Conservation (phyloP, 2,888 invertebrate species). For the Keiferia lycopersicella region DNA sequence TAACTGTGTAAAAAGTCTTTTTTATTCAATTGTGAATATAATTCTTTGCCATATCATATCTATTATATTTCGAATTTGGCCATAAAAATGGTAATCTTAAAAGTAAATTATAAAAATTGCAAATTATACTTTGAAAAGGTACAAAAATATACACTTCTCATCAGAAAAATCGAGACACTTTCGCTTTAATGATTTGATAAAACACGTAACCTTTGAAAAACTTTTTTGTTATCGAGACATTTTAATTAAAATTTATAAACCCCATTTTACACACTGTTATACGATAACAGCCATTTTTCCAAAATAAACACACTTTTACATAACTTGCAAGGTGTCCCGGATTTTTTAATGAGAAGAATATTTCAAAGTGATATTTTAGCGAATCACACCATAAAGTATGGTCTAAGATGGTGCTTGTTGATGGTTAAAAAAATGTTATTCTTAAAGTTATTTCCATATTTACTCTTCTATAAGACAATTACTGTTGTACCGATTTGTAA, state of each 20-base stretch:
- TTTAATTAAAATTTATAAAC: too few species aligned
- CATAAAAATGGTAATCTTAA: neutral
- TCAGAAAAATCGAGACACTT: too few species aligned
- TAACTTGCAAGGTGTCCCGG: too few species aligned
- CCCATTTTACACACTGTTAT: too few species aligned
- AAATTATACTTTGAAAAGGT: neutral
- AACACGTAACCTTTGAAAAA: too few species aligned
- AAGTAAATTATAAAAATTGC: neutral
- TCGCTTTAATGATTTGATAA: too few species aligned
- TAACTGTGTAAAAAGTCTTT: too few species aligned
- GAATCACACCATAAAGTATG: conserved; percentile 28
- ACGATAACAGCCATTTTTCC: too few species aligned
- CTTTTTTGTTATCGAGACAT: too few species aligned
- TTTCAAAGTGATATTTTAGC: neutral
- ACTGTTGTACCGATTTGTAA: neutral
- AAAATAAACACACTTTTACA: too few species aligned
- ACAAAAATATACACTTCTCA: neutral
- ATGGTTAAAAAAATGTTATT: conserved; percentile 1
- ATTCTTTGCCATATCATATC: conserved; percentile 9
- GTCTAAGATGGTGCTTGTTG: conserved; percentile 45
- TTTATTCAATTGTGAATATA: too few species aligned
- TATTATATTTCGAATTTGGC: neutral
- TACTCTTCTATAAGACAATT: neutral
- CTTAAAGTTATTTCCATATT: neutral
- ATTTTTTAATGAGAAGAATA: too few species aligned